phyloP scores from a whole-genome alignment of 1,140 invertebrate species.

The Sycophila sp. region DNA sequence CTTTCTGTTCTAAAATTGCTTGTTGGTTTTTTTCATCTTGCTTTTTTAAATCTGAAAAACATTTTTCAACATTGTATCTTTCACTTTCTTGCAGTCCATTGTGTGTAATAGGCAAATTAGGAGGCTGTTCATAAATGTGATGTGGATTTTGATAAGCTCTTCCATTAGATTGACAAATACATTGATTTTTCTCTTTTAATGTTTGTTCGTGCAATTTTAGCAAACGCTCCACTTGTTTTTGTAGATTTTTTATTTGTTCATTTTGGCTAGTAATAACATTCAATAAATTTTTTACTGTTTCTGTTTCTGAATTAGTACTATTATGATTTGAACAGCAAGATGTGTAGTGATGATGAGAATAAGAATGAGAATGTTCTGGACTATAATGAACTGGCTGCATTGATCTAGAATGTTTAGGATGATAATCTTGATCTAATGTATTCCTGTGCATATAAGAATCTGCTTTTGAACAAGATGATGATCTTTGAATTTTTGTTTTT shows the following conservation, averaged over 20 bases:
- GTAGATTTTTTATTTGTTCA: constrained; percentile 58
- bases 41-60: constrained; percentile 13
- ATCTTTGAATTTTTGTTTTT: constrained; percentile 21
- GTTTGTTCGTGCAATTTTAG: constrained; percentile 56
- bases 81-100: constrained; percentile 16
- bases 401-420: constrained; percentile 16
- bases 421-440: not conserved
- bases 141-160: constrained; percentile 31
- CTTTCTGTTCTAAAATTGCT: constrained; percentile 66
- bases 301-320: constrained; percentile 47
- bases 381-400: constrained; percentile 16
- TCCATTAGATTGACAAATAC: constrained; percentile 39
- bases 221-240: constrained; percentile 55
- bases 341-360: constrained; percentile 33
- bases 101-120: constrained; percentile 35
- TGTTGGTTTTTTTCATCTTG: constrained; percentile 44
- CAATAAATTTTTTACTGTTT: constrained; percentile 55
- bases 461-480: constrained; percentile 3
- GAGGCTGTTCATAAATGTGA: constrained; percentile 23
- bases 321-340: constrained; percentile 31
- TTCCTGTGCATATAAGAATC: constrained; percentile 1
- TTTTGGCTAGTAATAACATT: constrained; percentile 56
- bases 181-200: constrained; percentile 45
- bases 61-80: constrained; percentile 23
- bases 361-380: constrained; percentile 31